Conservation (phyloP, 37 sponge, comb jelly and placozoan genomes). For the Beroe ovata region DNA sequence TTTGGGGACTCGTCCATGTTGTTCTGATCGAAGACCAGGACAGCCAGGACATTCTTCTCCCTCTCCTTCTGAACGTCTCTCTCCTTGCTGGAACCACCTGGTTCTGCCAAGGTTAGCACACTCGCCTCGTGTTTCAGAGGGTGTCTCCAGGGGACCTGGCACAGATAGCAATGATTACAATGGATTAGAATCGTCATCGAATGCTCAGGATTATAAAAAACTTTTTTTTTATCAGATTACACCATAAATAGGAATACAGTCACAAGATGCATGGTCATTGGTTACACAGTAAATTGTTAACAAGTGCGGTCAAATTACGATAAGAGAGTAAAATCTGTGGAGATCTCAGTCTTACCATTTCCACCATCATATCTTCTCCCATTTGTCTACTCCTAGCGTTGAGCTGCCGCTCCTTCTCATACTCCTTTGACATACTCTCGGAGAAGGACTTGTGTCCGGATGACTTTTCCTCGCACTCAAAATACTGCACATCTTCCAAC, state of each 20-base stretch:
- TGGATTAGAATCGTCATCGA: no score
- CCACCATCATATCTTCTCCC: slow-evolving; percentile 63
- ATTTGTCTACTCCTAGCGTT: not conserved
- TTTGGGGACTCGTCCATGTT: slow-evolving; percentile 19
- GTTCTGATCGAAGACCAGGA: slow-evolving; percentile 61
- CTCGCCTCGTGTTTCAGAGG: slow-evolving; percentile 1
- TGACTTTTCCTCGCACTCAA: slow-evolving; percentile 42
- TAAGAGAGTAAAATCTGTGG: no score
- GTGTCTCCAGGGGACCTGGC: slow-evolving; percentile 49
- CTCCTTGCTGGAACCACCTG: slow-evolving; percentile 11
- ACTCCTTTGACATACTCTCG: slow-evolving; percentile 29
- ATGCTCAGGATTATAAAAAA: no score
- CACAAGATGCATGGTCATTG: no score
- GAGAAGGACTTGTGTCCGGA: slow-evolving; percentile 32
- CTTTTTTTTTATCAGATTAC: no score
- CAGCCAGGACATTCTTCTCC: slow-evolving; percentile 60
- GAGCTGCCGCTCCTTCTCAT: slow-evolving; percentile 47
- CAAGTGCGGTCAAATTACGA: not conserved
- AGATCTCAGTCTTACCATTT: slow-evolving; percentile 63
- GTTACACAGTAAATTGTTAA: no score
- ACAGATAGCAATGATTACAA: not conserved
- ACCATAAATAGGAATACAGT: no score
- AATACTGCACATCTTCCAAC: slow-evolving; percentile 50
- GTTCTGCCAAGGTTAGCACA: slow-evolving; percentile 11
- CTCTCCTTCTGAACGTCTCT: slow-evolving; percentile 37